Evolutionary conservation across 1,140 invertebrate species (phyloP), one percentile per base, ranked within the genome.

Genomic region (Pemphigus obesinymphae): DNA sequence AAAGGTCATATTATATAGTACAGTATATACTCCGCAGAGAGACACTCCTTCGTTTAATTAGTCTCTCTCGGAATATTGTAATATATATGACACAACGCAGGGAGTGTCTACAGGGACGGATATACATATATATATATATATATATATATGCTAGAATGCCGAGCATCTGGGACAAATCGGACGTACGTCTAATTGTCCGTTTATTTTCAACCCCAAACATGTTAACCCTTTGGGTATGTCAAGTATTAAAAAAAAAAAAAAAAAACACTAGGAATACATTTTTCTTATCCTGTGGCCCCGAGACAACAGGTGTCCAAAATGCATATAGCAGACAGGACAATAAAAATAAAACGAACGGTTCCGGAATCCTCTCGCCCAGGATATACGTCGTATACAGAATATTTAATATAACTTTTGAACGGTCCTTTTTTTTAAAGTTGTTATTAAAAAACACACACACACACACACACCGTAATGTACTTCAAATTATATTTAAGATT

Each of bases 181-280:
- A 80, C 76, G 76, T 80, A 61, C 76, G 55, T 80, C 63, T 80
- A 80, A 80, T 80, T 63, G 55, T 80, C 76, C 76, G 76, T 80
- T 45, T 58, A 80, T 63, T 80, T 80, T 61, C 53, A 80, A 80
- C 76, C 76, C 76, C 4, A 29, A 80, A 4, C 23, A 76, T 17
- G 48, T 80, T 80, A 80, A 80, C 76, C 76, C 76, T 80, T 63
- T 63, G 37, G 26, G 37, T 80, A 63, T 31, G 53, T 61, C 73
- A 61, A 61, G 61, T 61, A 40, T 61, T 73, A 43, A 63, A 26
- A 73, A 48, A 48, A 23, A 58, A 43, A 63, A 26, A 73, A 48
- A 48, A 23, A 58, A 53, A 78, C 73, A 78, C 53, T 37, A 43
- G 37, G 53, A 80, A 80, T 63, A 45, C 70, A 80, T 80, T 61